Evolutionary conservation across 2,888 invertebrate genomes (phyloP).

Genomic region (Eupithecia pulchellata): DNA sequence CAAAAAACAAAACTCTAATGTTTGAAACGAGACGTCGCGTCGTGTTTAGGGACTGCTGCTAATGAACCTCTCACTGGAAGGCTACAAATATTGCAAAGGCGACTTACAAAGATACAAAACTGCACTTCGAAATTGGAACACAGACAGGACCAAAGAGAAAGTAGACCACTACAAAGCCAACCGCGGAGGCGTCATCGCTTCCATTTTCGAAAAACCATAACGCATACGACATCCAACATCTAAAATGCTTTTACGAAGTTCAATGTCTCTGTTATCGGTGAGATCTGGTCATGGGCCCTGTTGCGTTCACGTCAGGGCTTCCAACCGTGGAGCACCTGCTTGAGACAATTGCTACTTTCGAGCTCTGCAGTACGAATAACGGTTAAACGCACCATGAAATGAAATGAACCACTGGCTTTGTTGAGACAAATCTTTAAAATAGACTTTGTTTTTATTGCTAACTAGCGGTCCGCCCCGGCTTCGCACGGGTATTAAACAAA

Average conservation of each 20-base stretch:
- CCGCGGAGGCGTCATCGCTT: neutral
- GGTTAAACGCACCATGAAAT: constrained; percentile 7
- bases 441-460: neutral
- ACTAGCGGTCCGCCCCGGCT: too few relatives aligned
- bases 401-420: neutral
- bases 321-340: constrained; percentile 44
- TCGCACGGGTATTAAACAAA: too few relatives aligned
- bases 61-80: neutral
- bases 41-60: neutral
- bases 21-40: neutral
- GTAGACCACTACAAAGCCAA: neutral
- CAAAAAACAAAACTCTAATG: neutral
- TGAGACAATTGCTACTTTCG: constrained; percentile 36
- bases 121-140: neutral
- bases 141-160: constrained; percentile 1
- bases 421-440: neutral
- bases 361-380: constrained; percentile 20
- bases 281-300: constrained; percentile 61
- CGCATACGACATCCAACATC: neutral
- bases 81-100: neutral
- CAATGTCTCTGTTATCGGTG: constrained; percentile 65
- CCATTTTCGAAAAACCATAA: neutral
- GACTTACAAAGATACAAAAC: neutral
- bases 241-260: constrained; percentile 50
- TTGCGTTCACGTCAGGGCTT: constrained; percentile 21